These are phyloP conservation scores for Sarcophaga variegata DNA, from an alignment of 2,888 invertebrate genomes.

Conservation along the genomic window DNA sequence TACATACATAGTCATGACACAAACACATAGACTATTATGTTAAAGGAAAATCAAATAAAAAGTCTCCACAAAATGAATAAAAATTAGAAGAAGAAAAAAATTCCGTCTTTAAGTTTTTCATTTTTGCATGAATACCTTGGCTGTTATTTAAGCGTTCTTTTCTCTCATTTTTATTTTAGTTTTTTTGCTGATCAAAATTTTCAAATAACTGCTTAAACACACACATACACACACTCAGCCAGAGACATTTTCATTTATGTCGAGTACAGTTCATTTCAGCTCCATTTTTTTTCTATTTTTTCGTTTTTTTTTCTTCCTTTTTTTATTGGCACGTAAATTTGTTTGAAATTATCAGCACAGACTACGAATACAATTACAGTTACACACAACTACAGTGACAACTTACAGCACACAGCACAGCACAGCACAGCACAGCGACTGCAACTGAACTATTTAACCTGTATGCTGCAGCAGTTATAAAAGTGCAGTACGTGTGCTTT, in stretches of 20 bases:
- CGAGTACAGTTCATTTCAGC: no score
- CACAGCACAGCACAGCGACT: no score
- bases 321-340: slow-evolving; percentile 64
- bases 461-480: no score
- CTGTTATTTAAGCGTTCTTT: slow-evolving; percentile 12
- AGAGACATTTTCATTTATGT: no score
- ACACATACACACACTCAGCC: neutral
- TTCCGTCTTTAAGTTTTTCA: slow-evolving; percentile 29
- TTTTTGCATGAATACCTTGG: slow-evolving; percentile 39
- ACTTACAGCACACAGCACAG: no score
- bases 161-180: slow-evolving; percentile 12
- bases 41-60: slow-evolving; percentile 2
- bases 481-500: no score
- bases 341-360: slow-evolving; percentile 63
- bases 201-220: neutral
- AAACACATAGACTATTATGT: slow-evolving; percentile 12
- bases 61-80: slow-evolving; percentile 4
- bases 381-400: no score
- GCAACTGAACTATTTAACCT: neutral
- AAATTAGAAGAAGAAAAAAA: neutral
- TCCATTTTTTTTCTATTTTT: no score
- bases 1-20: slow-evolving; percentile 27
- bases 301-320: neutral
- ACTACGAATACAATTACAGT: no score
- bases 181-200: slow-evolving; percentile 26